These are phyloP conservation scores for Eupithecia subfuscata DNA, from an alignment of 2,888 invertebrate genomes.

Conservation along the genomic window DNA sequence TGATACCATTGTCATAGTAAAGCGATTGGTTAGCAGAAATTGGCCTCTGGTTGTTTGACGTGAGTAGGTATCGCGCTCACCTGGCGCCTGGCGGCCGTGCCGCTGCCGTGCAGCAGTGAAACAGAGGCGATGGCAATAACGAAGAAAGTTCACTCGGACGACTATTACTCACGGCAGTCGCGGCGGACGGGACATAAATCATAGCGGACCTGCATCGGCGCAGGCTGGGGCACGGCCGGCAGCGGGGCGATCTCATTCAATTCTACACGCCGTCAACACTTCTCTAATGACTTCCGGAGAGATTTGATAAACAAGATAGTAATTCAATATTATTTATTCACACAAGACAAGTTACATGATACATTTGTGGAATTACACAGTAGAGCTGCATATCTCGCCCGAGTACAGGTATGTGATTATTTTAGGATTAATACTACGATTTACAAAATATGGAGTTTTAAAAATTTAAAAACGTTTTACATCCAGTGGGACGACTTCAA, in stretches of 20 bases:
- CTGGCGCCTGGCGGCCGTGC: background rate
- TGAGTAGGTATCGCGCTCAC: background rate
- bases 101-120: conserved; percentile 34
- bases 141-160: conserved; percentile 42
- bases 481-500: no score
- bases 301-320: background rate
- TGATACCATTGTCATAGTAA: no score
- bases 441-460: no score
- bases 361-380: no score
- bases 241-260: background rate
- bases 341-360: no score
- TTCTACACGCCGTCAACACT: background rate
- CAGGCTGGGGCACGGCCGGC: conserved; percentile 1
- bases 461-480: no score
- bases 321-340: no score
- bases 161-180: conserved; percentile 48
- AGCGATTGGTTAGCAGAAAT: no score
- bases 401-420: no score
- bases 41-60: no score
- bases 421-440: no score
- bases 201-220: conserved; percentile 30
- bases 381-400: no score
- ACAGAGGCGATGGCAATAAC: conserved; percentile 42
- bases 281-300: background rate
- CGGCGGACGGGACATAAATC: conserved; percentile 44